A percentile compares a stretch with the other conserved stretches of the same genome.
These are phyloP conservation scores for Thaumatotibia leucotreta DNA, from an alignment of 1,140 invertebrate species.

Conservation along the genomic window DNA sequence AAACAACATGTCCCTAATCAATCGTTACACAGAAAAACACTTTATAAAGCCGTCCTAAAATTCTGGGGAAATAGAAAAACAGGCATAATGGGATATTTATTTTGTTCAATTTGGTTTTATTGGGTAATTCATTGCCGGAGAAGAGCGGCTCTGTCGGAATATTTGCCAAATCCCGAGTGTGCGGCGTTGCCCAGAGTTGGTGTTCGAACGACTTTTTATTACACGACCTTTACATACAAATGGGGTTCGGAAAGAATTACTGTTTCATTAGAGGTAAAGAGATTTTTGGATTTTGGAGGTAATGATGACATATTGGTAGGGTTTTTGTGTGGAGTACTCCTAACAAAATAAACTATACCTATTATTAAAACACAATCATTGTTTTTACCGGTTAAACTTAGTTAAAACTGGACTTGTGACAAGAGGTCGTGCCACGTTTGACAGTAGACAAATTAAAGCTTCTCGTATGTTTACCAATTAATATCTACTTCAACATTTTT, in stretches of 20 bases:
- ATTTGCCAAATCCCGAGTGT: slow-evolving; percentile 52
- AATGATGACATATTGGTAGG: neutral
- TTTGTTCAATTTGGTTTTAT: slow-evolving; percentile 70
- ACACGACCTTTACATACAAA: slow-evolving; percentile 56
- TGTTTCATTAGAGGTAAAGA: slow-evolving; percentile 34
- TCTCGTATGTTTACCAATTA: no score
- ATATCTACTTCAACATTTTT: no score
- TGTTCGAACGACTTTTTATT: slow-evolving; percentile 50
- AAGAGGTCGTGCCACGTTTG: no score
- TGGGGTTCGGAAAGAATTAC: slow-evolving; percentile 41
- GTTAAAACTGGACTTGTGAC: no score
- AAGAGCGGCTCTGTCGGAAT: slow-evolving; percentile 40
- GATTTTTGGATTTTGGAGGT: neutral
- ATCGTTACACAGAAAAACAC: slow-evolving; percentile 29
- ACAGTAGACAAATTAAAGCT: no score
- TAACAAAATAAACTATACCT: no score
- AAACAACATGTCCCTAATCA: slow-evolving; percentile 10
- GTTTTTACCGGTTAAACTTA: no score
- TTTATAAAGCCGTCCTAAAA: slow-evolving; percentile 27
- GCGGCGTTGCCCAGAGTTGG: slow-evolving; percentile 32
- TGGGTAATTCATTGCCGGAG: slow-evolving; percentile 66
- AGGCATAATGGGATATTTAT: slow-evolving; percentile 62
- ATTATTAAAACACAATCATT: no score
- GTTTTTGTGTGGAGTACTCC: neutral
- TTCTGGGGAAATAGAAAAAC: slow-evolving; percentile 49